Evolutionary conservation across 2,888 invertebrate species (phyloP), one percentile per base, ranked within the genome.

Genomic region (Tenthredo distinguenda): DNA sequence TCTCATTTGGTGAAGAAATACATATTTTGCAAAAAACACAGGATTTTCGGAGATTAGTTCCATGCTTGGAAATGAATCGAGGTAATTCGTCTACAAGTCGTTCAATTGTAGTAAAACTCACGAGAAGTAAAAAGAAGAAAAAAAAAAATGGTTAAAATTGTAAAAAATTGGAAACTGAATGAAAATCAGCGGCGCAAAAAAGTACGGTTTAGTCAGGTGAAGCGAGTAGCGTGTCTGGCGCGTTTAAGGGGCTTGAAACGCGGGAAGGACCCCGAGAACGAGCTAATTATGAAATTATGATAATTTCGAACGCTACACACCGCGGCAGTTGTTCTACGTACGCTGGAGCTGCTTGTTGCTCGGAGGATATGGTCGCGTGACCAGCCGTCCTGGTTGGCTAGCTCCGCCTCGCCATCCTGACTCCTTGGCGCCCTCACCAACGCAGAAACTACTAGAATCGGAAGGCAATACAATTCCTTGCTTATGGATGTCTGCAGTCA

Each of bases 231-330:
- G 91, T 91, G 90, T 91, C 88, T 88, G 88, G 87, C 87, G 89
- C 89, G 88, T 91, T 91, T 90, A 90, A 89, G 88, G 88, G 88
- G 88, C 86, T 87, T 88, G 90, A 90, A 88, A 88, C 89, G 85
- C 88, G 88, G 89, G 87, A 87, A 90, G 90, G 91, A 89, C 91
- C 91, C 90, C 90, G 90, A 89, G 89, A 90, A 90, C 90, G 90
- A 90, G 91, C 91, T 92, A 92, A 92, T 92, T 92, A 92, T 92
- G 91, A 92, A 92, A 92, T 92, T 92, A 92, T 92, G 92, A 90
- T 91, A 91, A 92, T 92, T 90, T 88, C 87, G 84, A 83, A 83
- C 76, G 37, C 68, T 68, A 71, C 86, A 87, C 50, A 62, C 15
- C 40, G 47, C 47, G 83, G 83, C 83, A 83, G 83, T 83, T 83